These are phyloP conservation scores for Lasioglossum villosulum DNA, from an alignment of 2,888 invertebrate species.

Conservation along the genomic window DNA sequence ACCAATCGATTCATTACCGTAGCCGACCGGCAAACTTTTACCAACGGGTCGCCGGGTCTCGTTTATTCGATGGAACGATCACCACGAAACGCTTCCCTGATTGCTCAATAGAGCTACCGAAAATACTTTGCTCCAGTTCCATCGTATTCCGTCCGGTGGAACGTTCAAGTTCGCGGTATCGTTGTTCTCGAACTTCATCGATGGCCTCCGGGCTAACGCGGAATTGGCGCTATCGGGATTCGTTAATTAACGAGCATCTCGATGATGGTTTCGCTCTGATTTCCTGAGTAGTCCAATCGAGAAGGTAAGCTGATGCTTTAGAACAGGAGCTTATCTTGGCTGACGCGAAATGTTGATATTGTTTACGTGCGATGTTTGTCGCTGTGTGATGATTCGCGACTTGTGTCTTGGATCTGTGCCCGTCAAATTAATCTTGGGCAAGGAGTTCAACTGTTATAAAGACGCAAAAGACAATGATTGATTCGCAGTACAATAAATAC, in stretches of 20 bases:
- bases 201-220: neutral
- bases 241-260: constrained; percentile 25
- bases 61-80: neutral
- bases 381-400: too few species aligned
- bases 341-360: neutral
- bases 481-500: too few species aligned
- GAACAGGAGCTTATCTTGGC: neutral
- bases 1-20: constrained; percentile 42
- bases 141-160: neutral
- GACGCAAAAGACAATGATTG: too few species aligned
- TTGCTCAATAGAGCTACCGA: neutral
- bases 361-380: too few species aligned
- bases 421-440: too few species aligned
- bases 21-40: constrained; percentile 28
- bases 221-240: constrained; percentile 44
- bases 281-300: neutral
- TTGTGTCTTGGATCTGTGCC: too few species aligned
- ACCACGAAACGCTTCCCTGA: too few species aligned
- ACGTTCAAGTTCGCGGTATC: neutral
- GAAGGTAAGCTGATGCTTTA: neutral
- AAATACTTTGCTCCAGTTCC: constrained; percentile 27
- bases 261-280: neutral
- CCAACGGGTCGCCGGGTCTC: neutral
- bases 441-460: too few species aligned
- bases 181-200: neutral